These are phyloP conservation scores for Hylaeus volcanicus DNA, from an alignment of 1,140 invertebrate genomes.

Conservation along the genomic window DNA sequence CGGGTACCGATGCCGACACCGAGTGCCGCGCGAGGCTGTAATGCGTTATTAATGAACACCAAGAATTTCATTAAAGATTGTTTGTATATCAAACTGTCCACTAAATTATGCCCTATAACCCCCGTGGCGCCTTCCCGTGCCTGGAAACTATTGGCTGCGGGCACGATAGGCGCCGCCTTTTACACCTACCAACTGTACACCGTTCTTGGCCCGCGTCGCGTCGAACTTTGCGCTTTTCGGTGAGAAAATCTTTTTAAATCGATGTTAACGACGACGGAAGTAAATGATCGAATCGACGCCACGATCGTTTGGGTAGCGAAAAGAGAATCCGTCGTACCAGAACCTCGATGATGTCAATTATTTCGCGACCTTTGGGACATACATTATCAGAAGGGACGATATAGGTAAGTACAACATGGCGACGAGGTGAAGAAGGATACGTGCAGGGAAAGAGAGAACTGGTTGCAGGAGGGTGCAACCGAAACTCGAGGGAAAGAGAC, in stretches of 20 bases:
- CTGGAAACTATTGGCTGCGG: constrained; percentile 76
- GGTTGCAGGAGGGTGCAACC: background rate
- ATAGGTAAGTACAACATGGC: constrained; percentile 59
- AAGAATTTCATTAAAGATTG: constrained; percentile 87
- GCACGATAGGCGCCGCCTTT: constrained; percentile 46
- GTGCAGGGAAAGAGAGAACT: constrained; percentile 36
- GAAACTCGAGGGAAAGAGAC: constrained; percentile 26
- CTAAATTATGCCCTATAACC: constrained; percentile 83
- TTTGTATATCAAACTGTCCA: constrained; percentile 85
- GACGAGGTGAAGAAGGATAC: constrained; percentile 46
- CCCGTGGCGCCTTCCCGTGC: constrained; percentile 74
- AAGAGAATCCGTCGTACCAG: background rate
- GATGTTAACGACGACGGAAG: background rate
- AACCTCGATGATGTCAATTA: constrained; percentile 66
- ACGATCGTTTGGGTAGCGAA: background rate
- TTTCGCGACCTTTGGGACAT: constrained; percentile 73
- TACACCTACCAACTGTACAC: constrained; percentile 7
- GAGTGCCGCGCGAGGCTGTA: constrained; percentile 76
- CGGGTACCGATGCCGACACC: constrained; percentile 64
- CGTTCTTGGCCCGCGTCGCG: constrained; percentile 6
- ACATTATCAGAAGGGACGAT: constrained; percentile 69
- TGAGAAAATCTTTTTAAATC: background rate
- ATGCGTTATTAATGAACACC: constrained; percentile 86
- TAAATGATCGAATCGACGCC: background rate
- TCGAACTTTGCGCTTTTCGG: background rate